Evolutionary conservation across 1,140 invertebrate genomes (phyloP).

Genomic region (Drosophila oshimai): DNA sequence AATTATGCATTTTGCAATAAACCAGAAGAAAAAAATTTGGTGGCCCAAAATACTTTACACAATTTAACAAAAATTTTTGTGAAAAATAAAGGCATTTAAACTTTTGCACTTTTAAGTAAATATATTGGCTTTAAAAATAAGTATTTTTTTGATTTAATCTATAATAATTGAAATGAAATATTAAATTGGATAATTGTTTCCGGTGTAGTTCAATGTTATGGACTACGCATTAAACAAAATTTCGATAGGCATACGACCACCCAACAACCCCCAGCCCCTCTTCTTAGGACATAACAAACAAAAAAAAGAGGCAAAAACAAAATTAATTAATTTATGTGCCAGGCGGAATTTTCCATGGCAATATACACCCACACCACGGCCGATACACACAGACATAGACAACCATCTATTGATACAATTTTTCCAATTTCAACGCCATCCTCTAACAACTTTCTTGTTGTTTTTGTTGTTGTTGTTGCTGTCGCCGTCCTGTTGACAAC

Average conservation of each 20-base stretch:
- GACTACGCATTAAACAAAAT: slow-evolving; percentile 43
- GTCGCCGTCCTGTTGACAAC: slow-evolving; percentile 38
- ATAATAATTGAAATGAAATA: too few species aligned
- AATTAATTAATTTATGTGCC: slow-evolving; percentile 79
- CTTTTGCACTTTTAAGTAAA: too few species aligned
- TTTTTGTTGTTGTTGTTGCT: slow-evolving; percentile 22
- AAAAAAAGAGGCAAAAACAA: slow-evolving; percentile 60
- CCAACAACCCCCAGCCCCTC: background rate
- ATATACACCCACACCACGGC: slow-evolving; percentile 35
- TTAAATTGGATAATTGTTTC: too few species aligned
- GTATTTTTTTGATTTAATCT: too few species aligned
- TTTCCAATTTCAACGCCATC: slow-evolving; percentile 77
- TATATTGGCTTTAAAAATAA: too few species aligned
- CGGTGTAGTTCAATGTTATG: slow-evolving; percentile 25
- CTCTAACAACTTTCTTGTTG: slow-evolving; percentile 41
- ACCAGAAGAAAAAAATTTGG: too few species aligned
- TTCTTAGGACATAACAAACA: slow-evolving; percentile 17
- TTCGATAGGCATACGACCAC: slow-evolving; percentile 9
- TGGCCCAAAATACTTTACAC: too few species aligned
- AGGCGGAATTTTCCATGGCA: slow-evolving; percentile 74
- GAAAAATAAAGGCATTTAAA: too few species aligned
- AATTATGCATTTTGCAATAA: too few species aligned
- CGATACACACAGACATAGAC: slow-evolving; percentile 15
- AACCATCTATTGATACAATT: slow-evolving; percentile 70
- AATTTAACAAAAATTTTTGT: too few species aligned